Evolutionary conservation across 2,888 invertebrate species (phyloP), one percentile per base, ranked within the genome.

Genomic region (Nebria salina): DNA sequence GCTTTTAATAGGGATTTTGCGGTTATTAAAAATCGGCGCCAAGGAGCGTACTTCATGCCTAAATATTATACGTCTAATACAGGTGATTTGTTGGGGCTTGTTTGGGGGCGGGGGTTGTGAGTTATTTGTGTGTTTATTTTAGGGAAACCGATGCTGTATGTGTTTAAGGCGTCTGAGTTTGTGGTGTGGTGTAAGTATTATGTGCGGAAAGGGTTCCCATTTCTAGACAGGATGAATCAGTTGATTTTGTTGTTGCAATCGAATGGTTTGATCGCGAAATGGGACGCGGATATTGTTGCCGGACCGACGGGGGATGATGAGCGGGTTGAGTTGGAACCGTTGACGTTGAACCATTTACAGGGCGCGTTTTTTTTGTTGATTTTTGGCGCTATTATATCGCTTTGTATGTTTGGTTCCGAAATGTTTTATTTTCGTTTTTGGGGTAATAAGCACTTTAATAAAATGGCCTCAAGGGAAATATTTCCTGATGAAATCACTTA

Each of bases 251-350:
- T 75, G 15, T 41, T 83, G 74, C 75, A 75, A 20, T 81, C 83
- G 15, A 79, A 75, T 65, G 84, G 84, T 15, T 81, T 84, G 25
- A 75, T 84, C n/a, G 41, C 73, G 26, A 83, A 84, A 75, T 84
- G 83, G 83, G 83, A 83, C 26, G 72, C 72, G 7, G 83, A 83
- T 64, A 72, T 72, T 34, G 72, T 72, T 25, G 65, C 65, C 8
- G 42, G 72, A 65, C 15, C 65, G 15, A 42, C 13, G 1, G 68
- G 26, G 26, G 76, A 73, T 42, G 65, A 72, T 70, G 81, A 81
- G 4, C 64, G 6, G 34, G 15, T 72, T 1, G 25, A 76, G 65
- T 73, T 76, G 42, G 81, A 81, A 66, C 42, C 81, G 43, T 25
- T 81, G 9, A 68, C 64, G 54, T 42, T 81, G 26, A 73, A 81